A percentile compares a stretch with the other conserved stretches of the same genome.
Conservation (phyloP, 2,797 vertebrate genomes). For the Mallotus villosus region DNA sequence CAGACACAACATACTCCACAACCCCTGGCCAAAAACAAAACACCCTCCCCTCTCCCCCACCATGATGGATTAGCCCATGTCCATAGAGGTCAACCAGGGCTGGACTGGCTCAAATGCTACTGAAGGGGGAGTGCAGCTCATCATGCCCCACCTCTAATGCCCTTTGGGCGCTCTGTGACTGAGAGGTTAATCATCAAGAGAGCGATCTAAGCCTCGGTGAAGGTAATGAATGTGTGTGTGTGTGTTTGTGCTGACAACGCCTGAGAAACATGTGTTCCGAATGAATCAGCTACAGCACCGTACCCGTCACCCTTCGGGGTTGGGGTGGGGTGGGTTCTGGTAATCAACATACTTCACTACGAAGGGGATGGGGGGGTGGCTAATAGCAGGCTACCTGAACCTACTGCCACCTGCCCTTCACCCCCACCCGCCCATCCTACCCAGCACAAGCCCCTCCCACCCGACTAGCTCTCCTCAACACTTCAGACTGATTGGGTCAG, state of each 20-base stretch:
- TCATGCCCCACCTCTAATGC: constrained; percentile 62
- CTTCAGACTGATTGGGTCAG: constrained; percentile 70
- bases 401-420: constrained; percentile 16
- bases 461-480: constrained; percentile 43
- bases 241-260: constrained; percentile 50
- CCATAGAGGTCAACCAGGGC: constrained; percentile 59
- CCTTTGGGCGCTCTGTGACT: constrained; percentile 49
- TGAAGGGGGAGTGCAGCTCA: constrained; percentile 6
- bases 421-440: background rate
- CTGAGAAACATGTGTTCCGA: constrained; percentile 77
- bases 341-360: constrained; percentile 59
- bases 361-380: constrained; percentile 17
- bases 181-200: constrained; percentile 44
- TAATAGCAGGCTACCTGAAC: constrained; percentile 65
- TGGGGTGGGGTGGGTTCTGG: constrained; percentile 22
- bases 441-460: constrained; percentile 27
- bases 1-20: constrained; percentile 49
- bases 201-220: constrained; percentile 47
- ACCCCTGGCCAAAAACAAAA: constrained; percentile 27
- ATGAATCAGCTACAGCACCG: constrained; percentile 69
- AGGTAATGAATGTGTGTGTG: constrained; percentile 58
- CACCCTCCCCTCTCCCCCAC: constrained; percentile 20
- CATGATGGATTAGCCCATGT: constrained; percentile 68
- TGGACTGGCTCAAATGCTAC: constrained; percentile 48
- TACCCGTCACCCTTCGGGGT: constrained; percentile 48